Conservation (phyloP, 2,797 vertebrate genomes). For the Peromyscus attwateri region DNA sequence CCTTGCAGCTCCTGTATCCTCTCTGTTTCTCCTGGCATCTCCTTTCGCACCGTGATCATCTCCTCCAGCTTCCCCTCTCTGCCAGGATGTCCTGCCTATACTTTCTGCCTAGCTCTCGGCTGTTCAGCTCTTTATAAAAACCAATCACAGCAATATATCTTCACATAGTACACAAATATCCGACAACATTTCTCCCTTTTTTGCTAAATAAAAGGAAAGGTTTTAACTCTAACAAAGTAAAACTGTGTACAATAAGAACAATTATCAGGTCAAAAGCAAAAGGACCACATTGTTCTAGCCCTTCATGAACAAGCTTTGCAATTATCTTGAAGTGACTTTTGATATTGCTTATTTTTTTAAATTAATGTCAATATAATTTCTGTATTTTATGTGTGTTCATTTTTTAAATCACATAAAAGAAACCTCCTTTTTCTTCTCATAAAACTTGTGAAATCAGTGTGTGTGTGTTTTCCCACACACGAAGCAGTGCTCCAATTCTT, state of each 20-base stretch:
- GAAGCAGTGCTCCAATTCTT: neutral
- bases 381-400: neutral
- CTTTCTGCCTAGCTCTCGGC: neutral
- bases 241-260: neutral
- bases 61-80: neutral
- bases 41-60: neutral
- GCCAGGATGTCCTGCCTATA: neutral
- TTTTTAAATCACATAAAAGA: neutral
- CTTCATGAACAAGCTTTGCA: neutral
- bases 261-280: neutral
- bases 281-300: neutral
- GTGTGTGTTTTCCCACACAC: neutral
- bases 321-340: neutral
- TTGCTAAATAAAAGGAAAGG: neutral
- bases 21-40: neutral
- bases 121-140: neutral
- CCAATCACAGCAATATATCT: neutral
- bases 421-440: neutral
- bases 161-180: neutral
- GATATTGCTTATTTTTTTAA: neutral
- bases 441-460: neutral
- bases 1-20: neutral
- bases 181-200: neutral
- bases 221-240: neutral
- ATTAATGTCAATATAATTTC: slow-evolving; percentile 10